Conservation (phyloP, 2,113 vertebrate species). For the Heterocephalus glaber region DNA sequence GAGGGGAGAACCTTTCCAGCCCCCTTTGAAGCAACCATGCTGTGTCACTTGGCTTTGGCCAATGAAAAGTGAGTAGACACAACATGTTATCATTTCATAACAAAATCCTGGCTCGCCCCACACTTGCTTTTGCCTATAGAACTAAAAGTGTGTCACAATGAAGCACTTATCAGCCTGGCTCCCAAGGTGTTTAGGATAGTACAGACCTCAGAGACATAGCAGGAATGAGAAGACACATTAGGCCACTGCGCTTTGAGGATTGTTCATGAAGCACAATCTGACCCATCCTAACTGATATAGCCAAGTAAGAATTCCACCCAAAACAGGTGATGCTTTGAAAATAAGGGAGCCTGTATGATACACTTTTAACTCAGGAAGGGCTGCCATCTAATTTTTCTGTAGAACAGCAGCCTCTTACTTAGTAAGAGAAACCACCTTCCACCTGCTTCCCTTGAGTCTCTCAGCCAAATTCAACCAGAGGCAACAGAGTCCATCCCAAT, state of each 20-base stretch:
- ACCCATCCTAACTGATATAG: neutral
- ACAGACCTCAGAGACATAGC: fast-evolving
- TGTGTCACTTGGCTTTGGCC: neutral
- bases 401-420: neutral
- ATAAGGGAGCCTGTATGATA: too few species aligned
- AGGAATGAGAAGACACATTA: neutral
- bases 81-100: neutral
- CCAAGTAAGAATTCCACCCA: neutral
- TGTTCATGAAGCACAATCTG: neutral
- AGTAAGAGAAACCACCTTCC: neutral
- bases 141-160: fast-evolving
- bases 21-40: neutral
- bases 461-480: neutral
- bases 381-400: neutral
- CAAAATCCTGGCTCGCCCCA: neutral
- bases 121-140: neutral
- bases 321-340: neutral
- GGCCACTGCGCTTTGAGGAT: neutral
- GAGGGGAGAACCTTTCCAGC: neutral
- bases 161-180: neutral
- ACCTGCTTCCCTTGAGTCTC: neutral
- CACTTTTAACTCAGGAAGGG: neutral
- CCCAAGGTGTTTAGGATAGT: neutral
- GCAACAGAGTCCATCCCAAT: neutral
- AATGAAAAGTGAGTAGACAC: neutral